phyloP scores from a whole-genome alignment of 2,113 vertebrate species.

The Glaucidium brasilianum region DNA sequence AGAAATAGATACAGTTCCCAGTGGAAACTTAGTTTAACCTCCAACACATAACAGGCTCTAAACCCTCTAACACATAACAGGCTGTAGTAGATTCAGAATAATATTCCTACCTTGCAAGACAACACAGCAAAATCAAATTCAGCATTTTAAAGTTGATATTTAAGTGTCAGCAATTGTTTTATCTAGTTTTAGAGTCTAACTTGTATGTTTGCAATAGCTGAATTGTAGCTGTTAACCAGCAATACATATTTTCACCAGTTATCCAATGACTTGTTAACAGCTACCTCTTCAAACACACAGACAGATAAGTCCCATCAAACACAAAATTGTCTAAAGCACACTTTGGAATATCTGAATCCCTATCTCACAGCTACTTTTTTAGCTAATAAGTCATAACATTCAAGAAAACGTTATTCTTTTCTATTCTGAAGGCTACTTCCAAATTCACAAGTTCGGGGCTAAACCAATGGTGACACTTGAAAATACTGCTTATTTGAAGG shows the following conservation, averaged over 20 bases:
- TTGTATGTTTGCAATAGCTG: not conserved
- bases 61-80: not conserved
- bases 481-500: not conserved
- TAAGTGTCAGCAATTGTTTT: not conserved
- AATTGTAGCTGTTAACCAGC: not conserved
- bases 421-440: no score
- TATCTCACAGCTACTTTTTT: rapidly evolving
- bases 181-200: not conserved
- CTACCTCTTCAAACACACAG: not conserved
- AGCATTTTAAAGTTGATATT: not conserved
- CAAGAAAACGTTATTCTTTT: no score
- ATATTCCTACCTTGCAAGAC: not conserved
- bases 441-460: not conserved
- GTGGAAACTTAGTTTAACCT: not conserved
- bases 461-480: rapidly evolving
- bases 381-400: not conserved
- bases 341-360: not conserved
- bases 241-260: not conserved
- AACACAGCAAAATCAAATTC: not conserved
- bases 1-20: not conserved
- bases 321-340: not conserved
- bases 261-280: not conserved
- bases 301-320: not conserved
- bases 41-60: not conserved
- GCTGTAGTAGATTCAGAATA: not conserved